A percentile compares a stretch with the other conserved stretches of the same genome.
These are phyloP conservation scores for Hycleus cichorii DNA, from an alignment of 1,140 invertebrate genomes.

Conservation along the genomic window DNA sequence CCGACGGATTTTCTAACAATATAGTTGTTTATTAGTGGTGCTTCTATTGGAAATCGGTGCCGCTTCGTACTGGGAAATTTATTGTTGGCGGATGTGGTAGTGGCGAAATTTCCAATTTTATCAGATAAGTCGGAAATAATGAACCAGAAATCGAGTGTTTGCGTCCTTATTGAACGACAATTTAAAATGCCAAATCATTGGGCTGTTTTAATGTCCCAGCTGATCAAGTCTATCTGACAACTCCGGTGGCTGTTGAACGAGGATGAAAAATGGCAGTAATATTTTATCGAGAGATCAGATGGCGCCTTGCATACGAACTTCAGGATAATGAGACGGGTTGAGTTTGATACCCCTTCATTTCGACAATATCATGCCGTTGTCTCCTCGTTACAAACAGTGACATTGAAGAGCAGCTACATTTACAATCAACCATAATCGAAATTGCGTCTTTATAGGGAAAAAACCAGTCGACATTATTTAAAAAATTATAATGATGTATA, in stretches of 20 bases:
- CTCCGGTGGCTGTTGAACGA: conserved; percentile 35
- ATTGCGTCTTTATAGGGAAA: too few species aligned
- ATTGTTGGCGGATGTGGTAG: not conserved
- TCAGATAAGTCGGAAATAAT: not conserved
- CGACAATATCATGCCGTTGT: conserved; percentile 14
- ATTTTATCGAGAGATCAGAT: conserved; percentile 37
- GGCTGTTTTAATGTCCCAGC: conserved; percentile 32
- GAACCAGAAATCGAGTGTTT: not conserved
- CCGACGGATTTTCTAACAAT: conserved; percentile 11
- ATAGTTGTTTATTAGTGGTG: conserved; percentile 16
- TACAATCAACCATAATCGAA: too few species aligned
- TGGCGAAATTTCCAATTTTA: not conserved
- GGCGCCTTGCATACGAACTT: conserved; percentile 38
- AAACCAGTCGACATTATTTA: too few species aligned
- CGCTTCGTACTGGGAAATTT: not conserved
- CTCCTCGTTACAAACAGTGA: conserved; percentile 15
- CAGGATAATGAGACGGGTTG: conserved; percentile 39
- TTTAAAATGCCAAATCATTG: conserved; percentile 25
- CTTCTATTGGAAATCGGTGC: not conserved
- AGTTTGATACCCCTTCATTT: conserved; percentile 34
- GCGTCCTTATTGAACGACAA: not conserved
- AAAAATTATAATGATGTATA: too few species aligned
- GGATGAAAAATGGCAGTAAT: conserved; percentile 40
- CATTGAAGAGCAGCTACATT: not conserved
- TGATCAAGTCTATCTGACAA: conserved; percentile 39